Evolutionary conservation across 2,113 vertebrate genomes (phyloP).

Genomic region (Lycaon pictus): DNA sequence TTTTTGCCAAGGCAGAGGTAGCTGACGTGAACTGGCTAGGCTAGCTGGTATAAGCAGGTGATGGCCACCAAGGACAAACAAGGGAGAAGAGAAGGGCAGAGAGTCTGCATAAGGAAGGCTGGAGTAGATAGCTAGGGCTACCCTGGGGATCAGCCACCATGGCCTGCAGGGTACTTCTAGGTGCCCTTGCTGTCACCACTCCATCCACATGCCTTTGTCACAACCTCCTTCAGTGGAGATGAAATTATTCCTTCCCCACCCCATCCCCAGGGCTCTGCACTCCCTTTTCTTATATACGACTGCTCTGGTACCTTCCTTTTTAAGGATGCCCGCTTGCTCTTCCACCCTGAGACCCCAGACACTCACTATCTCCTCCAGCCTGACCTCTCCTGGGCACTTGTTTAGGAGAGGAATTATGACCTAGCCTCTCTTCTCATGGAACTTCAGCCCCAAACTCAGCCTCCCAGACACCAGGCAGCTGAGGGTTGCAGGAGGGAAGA

Average conservation of each 20-base stretch:
- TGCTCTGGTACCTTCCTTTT: neutral
- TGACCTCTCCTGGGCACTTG: neutral
- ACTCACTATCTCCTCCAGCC: neutral
- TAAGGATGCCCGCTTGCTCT: neutral
- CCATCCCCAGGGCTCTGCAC: neutral
- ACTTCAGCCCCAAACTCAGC: neutral
- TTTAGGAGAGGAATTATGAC: neutral
- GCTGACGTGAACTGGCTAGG: neutral
- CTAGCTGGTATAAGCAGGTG: neutral
- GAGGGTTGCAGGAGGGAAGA: neutral
- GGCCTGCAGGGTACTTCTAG: rapidly evolving
- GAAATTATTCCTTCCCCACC: neutral
- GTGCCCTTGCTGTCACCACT: neutral
- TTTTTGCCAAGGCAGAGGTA: neutral
- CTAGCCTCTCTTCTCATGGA: neutral
- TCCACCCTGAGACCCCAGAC: neutral
- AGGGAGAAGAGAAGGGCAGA: neutral
- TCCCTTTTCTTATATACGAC: too few species aligned
- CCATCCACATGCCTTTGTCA: neutral
- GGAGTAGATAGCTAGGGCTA: neutral
- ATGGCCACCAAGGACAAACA: rapidly evolving
- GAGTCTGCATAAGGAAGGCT: neutral
- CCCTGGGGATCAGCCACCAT: rapidly evolving
- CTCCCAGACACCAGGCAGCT: neutral
- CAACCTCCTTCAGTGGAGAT: neutral